Conservation (phyloP, 2,113 vertebrate species). For the Thunnus maccoyii region DNA sequence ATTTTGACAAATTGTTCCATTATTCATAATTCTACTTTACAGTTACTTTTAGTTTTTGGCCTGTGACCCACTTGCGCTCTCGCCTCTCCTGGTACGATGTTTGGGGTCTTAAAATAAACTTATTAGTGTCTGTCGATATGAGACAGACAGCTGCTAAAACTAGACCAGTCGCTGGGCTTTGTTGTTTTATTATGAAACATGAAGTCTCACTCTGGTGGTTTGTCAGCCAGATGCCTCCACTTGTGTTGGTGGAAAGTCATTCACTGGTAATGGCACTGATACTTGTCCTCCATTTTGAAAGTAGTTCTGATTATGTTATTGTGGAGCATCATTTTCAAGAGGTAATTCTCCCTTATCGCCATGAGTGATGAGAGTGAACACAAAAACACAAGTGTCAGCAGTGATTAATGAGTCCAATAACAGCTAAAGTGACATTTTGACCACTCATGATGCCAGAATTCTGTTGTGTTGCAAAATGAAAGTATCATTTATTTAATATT, state of each 20-base stretch:
- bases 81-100: slow-evolving; percentile 8
- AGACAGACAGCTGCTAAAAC: slow-evolving; percentile 10
- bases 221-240: not conserved
- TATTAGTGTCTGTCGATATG: slow-evolving; percentile 12
- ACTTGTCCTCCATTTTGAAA: slow-evolving; percentile 3
- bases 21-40: not conserved
- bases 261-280: slow-evolving; percentile 4
- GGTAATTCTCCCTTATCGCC: not conserved
- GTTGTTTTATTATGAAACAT: slow-evolving; percentile 20
- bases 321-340: not conserved
- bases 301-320: not conserved
- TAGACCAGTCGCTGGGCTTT: not conserved
- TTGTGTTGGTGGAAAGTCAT: slow-evolving; percentile 14
- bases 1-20: not conserved
- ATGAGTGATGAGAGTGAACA: not conserved
- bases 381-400: not conserved
- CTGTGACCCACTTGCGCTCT: slow-evolving; percentile 35
- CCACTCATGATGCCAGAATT: not conserved
- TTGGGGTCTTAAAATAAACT: slow-evolving; percentile 30
- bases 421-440: not conserved
- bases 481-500: not conserved
- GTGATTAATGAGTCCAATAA: not conserved
- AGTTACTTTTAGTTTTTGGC: slow-evolving; percentile 29
- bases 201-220: not conserved
- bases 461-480: not conserved